phyloP scores from a whole-genome alignment of 2,113 vertebrate genomes.

The Aphyosemion australe region DNA sequence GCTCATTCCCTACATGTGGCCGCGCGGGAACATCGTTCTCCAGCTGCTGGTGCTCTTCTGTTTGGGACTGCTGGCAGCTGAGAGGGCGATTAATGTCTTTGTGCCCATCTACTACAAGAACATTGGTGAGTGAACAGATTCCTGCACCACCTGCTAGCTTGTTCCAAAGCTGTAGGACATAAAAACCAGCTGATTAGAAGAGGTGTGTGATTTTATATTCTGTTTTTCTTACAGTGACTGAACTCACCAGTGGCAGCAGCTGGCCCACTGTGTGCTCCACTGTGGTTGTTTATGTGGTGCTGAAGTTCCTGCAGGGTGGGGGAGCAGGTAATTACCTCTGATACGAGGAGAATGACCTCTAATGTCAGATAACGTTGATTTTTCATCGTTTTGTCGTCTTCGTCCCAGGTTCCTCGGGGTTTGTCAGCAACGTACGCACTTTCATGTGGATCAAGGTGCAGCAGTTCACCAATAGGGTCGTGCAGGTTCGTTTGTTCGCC shows the following conservation, averaged over 20 bases:
- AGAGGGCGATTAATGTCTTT: slow-evolving; percentile 90
- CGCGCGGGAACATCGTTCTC: slow-evolving; percentile 79
- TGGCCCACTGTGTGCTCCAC: slow-evolving; percentile 86
- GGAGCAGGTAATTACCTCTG: slow-evolving; percentile 83
- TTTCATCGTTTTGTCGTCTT: background rate
- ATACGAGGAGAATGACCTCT: no score
- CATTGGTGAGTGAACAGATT: slow-evolving; percentile 81
- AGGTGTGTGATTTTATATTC: no score
- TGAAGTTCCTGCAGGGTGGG: slow-evolving; percentile 94
- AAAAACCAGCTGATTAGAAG: no score
- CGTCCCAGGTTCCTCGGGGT: slow-evolving; percentile 83
- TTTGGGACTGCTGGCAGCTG: slow-evolving; percentile 85
- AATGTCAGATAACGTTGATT: background rate
- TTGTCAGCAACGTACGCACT: slow-evolving; percentile 89
- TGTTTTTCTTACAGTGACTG: slow-evolving; percentile 81
- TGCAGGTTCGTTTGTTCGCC: slow-evolving; percentile 89
- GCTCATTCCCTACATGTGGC: slow-evolving; percentile 93
- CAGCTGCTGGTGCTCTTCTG: slow-evolving; percentile 91
- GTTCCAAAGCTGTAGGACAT: no score
- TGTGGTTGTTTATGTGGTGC: slow-evolving; percentile 85
- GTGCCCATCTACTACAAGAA: slow-evolving; percentile 94
- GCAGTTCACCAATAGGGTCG: slow-evolving; percentile 89
- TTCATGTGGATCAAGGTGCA: slow-evolving; percentile 97
- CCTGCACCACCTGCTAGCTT: no score
- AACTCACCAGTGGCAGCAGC: slow-evolving; percentile 79